Percentiles rank a stretch among this genome's conserved stretches.
Conservation (phyloP, 2,113 vertebrate species). For the Rafetus swinhoei region DNA sequence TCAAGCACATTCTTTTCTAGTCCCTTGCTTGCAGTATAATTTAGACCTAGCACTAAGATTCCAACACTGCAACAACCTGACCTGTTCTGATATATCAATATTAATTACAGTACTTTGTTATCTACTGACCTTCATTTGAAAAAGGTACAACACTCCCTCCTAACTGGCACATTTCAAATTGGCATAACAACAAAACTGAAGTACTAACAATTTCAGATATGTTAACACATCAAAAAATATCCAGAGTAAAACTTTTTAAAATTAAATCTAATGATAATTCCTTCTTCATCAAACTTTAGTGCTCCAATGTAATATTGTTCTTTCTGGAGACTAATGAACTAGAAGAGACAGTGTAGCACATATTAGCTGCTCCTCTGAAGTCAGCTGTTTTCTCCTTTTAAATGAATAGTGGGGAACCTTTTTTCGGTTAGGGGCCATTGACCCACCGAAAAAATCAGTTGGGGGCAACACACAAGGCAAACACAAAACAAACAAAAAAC, state of each 20-base stretch:
- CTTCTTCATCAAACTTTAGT: conserved; percentile 16
- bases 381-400: conserved; percentile 32
- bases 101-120: background rate
- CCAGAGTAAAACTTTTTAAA: conserved; percentile 35
- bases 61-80: accelerated
- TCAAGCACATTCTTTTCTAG: background rate
- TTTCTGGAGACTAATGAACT: conserved; percentile 33
- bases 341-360: background rate
- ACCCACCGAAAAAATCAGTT: too few relatives aligned
- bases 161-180: background rate
- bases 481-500: too few relatives aligned
- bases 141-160: background rate
- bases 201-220: background rate
- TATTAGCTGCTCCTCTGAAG: conserved; percentile 47
- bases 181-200: background rate
- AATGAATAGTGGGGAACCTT: too few relatives aligned
- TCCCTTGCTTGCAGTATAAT: background rate
- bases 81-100: background rate
- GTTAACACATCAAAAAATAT: background rate
- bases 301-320: conserved; percentile 18
- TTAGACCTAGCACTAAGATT: background rate
- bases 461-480: too few relatives aligned
- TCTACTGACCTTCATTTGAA: background rate
- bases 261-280: conserved; percentile 47
- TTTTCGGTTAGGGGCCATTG: too few relatives aligned